Evolutionary conservation across 2,113 vertebrate species (phyloP), one percentile per base, ranked within the genome.

Genomic region (Sula dactylatra): DNA sequence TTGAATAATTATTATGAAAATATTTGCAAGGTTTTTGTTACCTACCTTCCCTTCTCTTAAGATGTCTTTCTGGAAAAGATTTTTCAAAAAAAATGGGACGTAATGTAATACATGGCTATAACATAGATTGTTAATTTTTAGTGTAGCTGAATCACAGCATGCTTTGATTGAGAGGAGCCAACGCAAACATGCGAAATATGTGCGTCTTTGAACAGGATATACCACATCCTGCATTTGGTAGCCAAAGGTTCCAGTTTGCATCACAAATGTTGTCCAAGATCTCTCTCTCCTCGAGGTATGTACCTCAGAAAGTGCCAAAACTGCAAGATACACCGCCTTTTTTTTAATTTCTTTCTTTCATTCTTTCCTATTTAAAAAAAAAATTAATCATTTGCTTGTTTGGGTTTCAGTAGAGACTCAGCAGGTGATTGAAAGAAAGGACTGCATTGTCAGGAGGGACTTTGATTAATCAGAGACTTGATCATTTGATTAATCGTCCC

Each of bases 211-310:
- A 98, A 98, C 95, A 98, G 98, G 97, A 98, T 98, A 97, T 92
- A 96, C 97, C 95, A 98, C 98, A 98, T 98, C 97, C 97, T 98
- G 97, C 94, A 97, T 94, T 97, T 95, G 92, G 95, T 97, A 96
- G 94, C 96, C 95, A 97, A 97, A 96, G 91, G 96, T 96, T 98
- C 93, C 90, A 93, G 95, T 97, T 97, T 97, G 95, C 96, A 97
- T 97, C 96, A 96, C 95, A 97, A 97, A 97, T 94, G 83, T 40
- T 93, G 85, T 95, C 96, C 97, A 96, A 97, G 87, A 95, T 80
- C 76, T 89, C 94, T 92, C 91, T 94, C 92, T 91, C 77, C 92
- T 91, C 16, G 88, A 97, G 94, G 94, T 93, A 96, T 96, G 97
- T 95, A 94, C 85, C 86, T 97, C 22, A 0, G 88, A 86, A 97